Conservation (phyloP, 2,888 invertebrate genomes). For the Leptothorax acervorum region DNA sequence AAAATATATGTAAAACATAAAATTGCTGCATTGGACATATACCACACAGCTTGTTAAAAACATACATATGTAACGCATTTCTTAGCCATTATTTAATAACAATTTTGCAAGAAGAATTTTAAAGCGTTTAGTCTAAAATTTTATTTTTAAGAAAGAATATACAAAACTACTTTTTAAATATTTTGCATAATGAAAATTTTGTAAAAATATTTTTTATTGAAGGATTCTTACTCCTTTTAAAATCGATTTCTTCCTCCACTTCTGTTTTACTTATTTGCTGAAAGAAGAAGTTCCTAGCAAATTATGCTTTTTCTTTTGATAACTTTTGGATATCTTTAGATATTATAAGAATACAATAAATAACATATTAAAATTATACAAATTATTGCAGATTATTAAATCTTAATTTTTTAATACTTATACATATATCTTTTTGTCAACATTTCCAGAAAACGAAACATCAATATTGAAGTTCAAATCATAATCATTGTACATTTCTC, state of each 20-base stretch:
- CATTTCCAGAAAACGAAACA: background rate
- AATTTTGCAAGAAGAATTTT: constrained; percentile 35
- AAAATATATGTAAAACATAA: background rate
- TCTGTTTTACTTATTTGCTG: constrained; percentile 69
- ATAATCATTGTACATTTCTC: constrained; percentile 34
- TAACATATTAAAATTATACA: constrained; percentile 42
- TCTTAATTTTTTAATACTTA: background rate
- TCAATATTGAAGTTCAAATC: background rate
- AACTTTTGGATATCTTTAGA: constrained; percentile 35
- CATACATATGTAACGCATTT: constrained; percentile 25
- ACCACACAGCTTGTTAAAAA: constrained; percentile 26
- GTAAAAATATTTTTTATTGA: constrained; percentile 57
- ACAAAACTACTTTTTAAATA: constrained; percentile 13
- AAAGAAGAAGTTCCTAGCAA: constrained; percentile 71
- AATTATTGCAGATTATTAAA: constrained; percentile 50
- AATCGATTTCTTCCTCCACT: constrained; percentile 65
- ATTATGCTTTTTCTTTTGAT: constrained; percentile 62
- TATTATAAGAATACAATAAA: constrained; percentile 32
- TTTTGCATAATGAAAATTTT: constrained; percentile 35
- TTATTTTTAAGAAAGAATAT: constrained; percentile 12
- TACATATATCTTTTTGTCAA: background rate
- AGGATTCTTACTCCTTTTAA: constrained; percentile 71
- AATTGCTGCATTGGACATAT: constrained; percentile 22
- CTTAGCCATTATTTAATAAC: background rate
- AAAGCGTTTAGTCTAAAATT: constrained; percentile 2